phyloP scores from a whole-genome alignment of 1,140 invertebrate species.

The Anagrus nilaparvatae region DNA sequence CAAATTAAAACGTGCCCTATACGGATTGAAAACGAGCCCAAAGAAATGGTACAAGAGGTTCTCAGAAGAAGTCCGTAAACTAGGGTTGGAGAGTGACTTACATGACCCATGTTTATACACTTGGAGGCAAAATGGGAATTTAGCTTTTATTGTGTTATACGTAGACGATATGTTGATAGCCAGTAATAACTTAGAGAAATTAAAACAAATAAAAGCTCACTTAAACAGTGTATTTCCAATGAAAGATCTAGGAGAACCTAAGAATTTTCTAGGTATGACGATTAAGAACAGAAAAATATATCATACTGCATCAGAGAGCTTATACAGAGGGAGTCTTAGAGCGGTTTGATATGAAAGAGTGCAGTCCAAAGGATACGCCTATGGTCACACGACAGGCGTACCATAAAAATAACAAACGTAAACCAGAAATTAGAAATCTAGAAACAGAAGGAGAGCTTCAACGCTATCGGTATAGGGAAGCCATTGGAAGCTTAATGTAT shows the following conservation, averaged over 20 bases:
- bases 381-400: not conserved
- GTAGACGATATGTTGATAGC: not conserved
- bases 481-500: too few species aligned
- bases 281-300: not conserved
- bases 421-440: not conserved
- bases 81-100: not conserved
- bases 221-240: not conserved
- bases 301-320: not conserved
- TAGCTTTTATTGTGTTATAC: not conserved
- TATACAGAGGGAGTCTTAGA: not conserved
- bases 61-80: not conserved
- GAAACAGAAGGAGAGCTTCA: not conserved
- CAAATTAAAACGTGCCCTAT: not conserved
- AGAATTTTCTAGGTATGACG: not conserved
- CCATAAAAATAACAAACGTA: not conserved
- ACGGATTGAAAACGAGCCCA: conserved; percentile 1
- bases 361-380: not conserved
- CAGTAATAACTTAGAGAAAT: not conserved
- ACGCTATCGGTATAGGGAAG: too few species aligned
- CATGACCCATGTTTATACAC: not conserved
- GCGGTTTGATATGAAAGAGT: not conserved
- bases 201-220: not conserved
- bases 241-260: not conserved
- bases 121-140: not conserved
- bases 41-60: not conserved